These are phyloP conservation scores for Hypena proboscidalis DNA, from an alignment of 2,888 invertebrate genomes.

Conservation along the genomic window DNA sequence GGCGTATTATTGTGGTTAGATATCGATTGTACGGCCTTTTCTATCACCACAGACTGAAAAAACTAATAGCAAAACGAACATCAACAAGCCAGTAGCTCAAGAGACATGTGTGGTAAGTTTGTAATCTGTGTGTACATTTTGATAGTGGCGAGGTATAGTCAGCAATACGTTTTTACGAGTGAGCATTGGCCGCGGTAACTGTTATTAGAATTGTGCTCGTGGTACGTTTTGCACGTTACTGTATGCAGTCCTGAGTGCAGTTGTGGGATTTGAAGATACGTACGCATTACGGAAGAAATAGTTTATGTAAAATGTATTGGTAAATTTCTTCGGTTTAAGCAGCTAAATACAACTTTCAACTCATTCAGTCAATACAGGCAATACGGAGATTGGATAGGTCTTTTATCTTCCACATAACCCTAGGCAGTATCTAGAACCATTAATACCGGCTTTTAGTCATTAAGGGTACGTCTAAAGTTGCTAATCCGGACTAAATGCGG, in stretches of 20 bases:
- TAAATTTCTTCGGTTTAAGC: too few relatives aligned
- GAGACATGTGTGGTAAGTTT: background rate
- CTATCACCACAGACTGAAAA: slow-evolving; percentile 15
- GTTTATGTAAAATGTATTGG: background rate
- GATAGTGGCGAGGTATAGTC: slow-evolving; percentile 51
- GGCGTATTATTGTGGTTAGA: slow-evolving; percentile 64
- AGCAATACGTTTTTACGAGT: slow-evolving; percentile 75
- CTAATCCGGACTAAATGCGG: too few relatives aligned
- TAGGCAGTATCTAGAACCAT: too few relatives aligned
- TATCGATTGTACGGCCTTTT: slow-evolving; percentile 48
- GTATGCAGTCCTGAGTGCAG: slow-evolving; percentile 51
- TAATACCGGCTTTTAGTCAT: too few relatives aligned
- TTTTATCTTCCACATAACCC: too few relatives aligned
- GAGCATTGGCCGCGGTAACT: slow-evolving; percentile 60
- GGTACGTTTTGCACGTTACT: slow-evolving; percentile 50
- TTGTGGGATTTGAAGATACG: slow-evolving; percentile 24
- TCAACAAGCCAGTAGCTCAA: slow-evolving; percentile 3
- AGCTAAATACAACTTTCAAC: too few relatives aligned
- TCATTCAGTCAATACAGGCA: too few relatives aligned
- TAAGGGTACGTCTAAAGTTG: too few relatives aligned
- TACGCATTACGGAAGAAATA: too few relatives aligned
- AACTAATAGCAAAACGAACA: background rate
- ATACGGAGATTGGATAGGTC: too few relatives aligned
- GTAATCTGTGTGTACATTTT: slow-evolving; percentile 22
- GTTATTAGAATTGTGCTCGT: slow-evolving; percentile 70